Percentiles rank a stretch among this genome's conserved stretches.
Evolutionary conservation across 2,113 vertebrate genomes (phyloP).

Genomic region (Lasiurus cinereus): DNA sequence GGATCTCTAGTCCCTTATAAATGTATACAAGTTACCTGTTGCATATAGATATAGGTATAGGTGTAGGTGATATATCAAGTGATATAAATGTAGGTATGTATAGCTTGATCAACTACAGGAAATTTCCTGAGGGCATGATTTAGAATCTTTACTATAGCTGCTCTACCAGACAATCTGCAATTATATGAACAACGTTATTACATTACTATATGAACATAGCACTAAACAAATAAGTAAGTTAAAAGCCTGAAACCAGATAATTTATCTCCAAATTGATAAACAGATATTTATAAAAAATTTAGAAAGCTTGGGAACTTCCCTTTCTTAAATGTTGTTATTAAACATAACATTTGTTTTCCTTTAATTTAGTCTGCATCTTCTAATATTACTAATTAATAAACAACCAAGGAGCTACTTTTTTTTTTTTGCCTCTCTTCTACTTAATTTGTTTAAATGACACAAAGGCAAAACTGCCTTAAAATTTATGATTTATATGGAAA

Average conservation of each 20-base stretch:
- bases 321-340: neutral
- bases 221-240: neutral
- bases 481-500: neutral
- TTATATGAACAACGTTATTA: neutral
- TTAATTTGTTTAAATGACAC: constrained; percentile 9
- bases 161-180: neutral
- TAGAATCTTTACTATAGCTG: neutral
- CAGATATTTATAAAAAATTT: neutral
- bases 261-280: neutral
- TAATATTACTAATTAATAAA: neutral
- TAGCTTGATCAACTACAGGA: neutral
- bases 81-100: neutral
- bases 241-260: constrained; percentile 9
- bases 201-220: neutral
- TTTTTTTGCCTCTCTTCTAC: neutral
- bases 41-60: neutral
- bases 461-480: neutral
- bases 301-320: neutral
- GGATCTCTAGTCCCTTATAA: neutral
- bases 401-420: neutral
- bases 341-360: neutral
- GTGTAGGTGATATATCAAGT: neutral
- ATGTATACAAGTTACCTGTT: neutral
- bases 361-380: neutral
- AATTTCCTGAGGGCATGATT: neutral